These are phyloP conservation scores for Grus americana DNA, from an alignment of 2,113 vertebrate species.

Conservation along the genomic window DNA sequence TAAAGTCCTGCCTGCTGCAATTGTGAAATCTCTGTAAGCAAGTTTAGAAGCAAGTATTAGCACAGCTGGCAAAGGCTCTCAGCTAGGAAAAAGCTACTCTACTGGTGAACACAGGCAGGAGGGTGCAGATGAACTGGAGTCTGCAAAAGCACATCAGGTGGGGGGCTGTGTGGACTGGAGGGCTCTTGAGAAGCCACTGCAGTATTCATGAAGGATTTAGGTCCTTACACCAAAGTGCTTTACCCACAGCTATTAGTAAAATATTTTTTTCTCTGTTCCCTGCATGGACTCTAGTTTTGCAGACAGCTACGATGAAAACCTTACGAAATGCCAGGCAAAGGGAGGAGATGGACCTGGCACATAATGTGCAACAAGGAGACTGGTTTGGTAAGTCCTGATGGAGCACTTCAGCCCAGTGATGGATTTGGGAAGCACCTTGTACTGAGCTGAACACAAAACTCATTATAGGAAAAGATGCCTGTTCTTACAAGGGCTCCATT, in stretches of 20 bases:
- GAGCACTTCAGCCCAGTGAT: not conserved
- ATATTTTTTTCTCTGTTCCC: not conserved
- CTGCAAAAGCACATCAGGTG: not conserved
- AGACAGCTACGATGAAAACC: not conserved
- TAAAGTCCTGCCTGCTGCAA: conserved; percentile 48
- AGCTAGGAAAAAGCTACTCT: conserved; percentile 32
- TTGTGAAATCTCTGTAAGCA: conserved; percentile 57
- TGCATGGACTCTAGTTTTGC: not conserved
- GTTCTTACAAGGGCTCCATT: not conserved
- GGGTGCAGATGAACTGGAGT: not conserved
- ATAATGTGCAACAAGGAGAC: not conserved
- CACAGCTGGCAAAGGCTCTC: conserved; percentile 40
- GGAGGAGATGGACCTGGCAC: conserved; percentile 16
- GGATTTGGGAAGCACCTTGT: not conserved
- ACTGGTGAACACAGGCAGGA: conserved; percentile 4
- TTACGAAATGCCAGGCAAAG: not conserved
- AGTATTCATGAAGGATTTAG: not conserved
- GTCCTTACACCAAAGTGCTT: not conserved
- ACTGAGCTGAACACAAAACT: not conserved
- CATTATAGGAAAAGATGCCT: not conserved
- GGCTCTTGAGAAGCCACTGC: not conserved
- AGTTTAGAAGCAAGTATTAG: conserved; percentile 39
- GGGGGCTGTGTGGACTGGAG: not conserved
- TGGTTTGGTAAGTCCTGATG: not conserved
- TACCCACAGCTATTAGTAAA: not conserved